Evolutionary conservation across 2,113 vertebrate species (phyloP), one percentile per base, ranked within the genome.

Genomic region (Orientallactaga bullata): DNA sequence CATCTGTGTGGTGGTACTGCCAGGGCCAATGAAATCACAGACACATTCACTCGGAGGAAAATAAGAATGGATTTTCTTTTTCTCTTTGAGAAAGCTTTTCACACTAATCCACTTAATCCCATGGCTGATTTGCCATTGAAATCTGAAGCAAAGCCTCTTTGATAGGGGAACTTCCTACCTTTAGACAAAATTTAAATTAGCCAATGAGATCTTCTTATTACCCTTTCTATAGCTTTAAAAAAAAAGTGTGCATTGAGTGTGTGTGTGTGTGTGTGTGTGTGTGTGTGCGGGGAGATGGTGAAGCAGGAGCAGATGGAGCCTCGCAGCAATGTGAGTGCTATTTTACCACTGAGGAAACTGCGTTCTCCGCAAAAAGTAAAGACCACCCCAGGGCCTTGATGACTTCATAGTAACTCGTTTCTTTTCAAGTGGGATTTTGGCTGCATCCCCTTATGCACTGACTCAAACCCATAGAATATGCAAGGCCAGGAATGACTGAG

Each of bases 1-100:
- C 97, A 35, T 96, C 94, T 94, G 87, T 4, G 95, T 93, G 88
- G 96, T 96, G 96, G 72, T 73, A 95, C 97, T 80, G 88, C 71
- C 95, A 95, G 97, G 94, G 94, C 97, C 95, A 96, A 90, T 97
- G 97, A 98, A 98, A 98, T 97, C 96, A 97, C 96, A 98, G 97
- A 96, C 96, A 95, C 97, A 96, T 97, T 98, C 94, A 96, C 97
- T 96, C 92, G 71, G 88, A 42, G 83, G 61, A 96, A 98, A 95
- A 92, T 74, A 97, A 96, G 77, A 94, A 85, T 97, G 97, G 93
- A 61, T 94, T 96, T 94, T 87, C 93, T 93, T 93, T 88, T 77
- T 86, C 81, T 90, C 85, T 92, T 92, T 51, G 18, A 16, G 37
- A 76, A 94, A 94, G 96, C 97, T 97, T 97, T 98, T 95, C 97